Evolutionary conservation across 2,797 vertebrate species (phyloP).

Genomic region (Picus viridis): DNA sequence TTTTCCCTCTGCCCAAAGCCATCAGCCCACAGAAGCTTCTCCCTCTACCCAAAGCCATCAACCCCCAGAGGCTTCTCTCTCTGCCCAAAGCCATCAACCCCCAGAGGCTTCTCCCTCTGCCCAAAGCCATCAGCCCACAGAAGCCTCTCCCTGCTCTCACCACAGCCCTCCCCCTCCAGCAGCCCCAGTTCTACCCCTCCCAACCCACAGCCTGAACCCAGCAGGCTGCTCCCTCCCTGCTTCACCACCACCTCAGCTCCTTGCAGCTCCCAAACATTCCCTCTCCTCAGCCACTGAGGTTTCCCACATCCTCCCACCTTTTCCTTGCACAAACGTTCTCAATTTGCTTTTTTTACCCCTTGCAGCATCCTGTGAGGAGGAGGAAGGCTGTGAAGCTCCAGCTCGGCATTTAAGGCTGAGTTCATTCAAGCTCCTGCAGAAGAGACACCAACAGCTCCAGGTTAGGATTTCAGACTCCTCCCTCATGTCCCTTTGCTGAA

Average conservation of each 20-base stretch:
- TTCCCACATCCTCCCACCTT: conserved; percentile 49
- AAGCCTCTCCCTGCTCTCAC: neutral
- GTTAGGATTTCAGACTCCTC: neutral
- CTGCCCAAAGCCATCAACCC: neutral
- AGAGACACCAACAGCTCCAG: neutral
- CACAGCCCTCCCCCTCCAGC: neutral
- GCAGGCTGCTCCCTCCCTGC: neutral
- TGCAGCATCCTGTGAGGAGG: neutral
- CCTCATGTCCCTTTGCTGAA: neutral
- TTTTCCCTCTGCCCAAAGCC: too few relatives aligned
- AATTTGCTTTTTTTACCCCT: conserved; percentile 4
- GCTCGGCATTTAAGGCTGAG: neutral
- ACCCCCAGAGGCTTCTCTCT: neutral
- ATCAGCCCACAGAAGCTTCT: too few relatives aligned
- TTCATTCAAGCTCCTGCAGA: neutral
- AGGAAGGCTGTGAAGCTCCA: neutral
- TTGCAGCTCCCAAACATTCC: neutral
- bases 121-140: too few relatives aligned
- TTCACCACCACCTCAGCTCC: neutral
- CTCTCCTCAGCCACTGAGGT: neutral
- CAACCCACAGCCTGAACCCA: rapidly evolving
- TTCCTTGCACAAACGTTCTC: neutral
- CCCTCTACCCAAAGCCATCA: too few relatives aligned
- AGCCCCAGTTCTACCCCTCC: neutral
- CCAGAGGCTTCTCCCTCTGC: too few relatives aligned